Conservation (phyloP, 2,888 invertebrate genomes). For the Epinotia bilunana region DNA sequence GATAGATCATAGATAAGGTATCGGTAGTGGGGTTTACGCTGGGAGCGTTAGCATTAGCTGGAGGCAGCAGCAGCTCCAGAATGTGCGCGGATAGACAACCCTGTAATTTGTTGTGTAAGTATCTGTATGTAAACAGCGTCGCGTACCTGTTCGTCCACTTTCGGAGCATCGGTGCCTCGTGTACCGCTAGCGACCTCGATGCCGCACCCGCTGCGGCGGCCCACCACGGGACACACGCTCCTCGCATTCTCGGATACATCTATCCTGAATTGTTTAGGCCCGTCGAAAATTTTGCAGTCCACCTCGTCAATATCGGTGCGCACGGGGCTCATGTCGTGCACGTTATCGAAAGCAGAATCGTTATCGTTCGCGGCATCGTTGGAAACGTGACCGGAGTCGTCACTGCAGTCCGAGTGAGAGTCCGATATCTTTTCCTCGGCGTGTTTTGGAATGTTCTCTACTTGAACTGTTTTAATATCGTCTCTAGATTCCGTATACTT, state of each 20-base stretch:
- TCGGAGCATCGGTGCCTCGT: slow-evolving; percentile 77
- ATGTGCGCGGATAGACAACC: slow-evolving; percentile 60
- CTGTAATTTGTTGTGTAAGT: slow-evolving; percentile 71
- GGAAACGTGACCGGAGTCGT: slow-evolving; percentile 93
- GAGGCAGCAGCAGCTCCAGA: slow-evolving; percentile 14
- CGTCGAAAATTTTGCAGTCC: slow-evolving; percentile 72
- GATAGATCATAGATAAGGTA: slow-evolving; percentile 56
- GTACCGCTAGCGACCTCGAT: slow-evolving; percentile 84
- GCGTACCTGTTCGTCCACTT: slow-evolving; percentile 83
- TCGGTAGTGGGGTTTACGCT: slow-evolving; percentile 55
- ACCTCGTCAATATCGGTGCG: slow-evolving; percentile 66
- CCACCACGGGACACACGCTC: slow-evolving; percentile 78
- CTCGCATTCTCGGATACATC: slow-evolving; percentile 72
- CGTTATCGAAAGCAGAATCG: slow-evolving; percentile 75
- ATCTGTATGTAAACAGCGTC: slow-evolving; percentile 81
- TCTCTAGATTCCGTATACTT: slow-evolving; percentile 75
- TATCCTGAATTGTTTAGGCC: slow-evolving; percentile 74
- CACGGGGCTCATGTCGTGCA: slow-evolving; percentile 65
- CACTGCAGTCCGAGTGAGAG: slow-evolving; percentile 89
- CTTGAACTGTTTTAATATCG: slow-evolving; percentile 72
- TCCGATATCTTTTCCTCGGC: slow-evolving; percentile 82
- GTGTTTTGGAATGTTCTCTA: slow-evolving; percentile 73
- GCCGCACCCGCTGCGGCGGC: slow-evolving; percentile 75
- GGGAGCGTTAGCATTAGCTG: neutral
- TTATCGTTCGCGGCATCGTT: slow-evolving; percentile 91